Percentiles rank a stretch among this genome's conserved stretches.
These are phyloP conservation scores for Drosophila melanogaster DNA, from an alignment of 1,140 invertebrate genomes.

Conservation along the genomic window DNA sequence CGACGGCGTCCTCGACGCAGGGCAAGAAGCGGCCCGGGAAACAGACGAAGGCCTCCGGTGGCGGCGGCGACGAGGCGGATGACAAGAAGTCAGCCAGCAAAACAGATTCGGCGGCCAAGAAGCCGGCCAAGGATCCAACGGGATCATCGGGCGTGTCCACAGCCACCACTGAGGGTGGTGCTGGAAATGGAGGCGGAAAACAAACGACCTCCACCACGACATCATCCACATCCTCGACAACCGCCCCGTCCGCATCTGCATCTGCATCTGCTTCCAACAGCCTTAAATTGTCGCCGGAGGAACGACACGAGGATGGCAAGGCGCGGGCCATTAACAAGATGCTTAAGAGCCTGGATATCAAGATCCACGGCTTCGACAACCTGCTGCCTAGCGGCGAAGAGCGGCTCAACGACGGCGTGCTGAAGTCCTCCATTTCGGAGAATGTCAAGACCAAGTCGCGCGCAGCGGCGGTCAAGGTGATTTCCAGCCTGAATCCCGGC, in stretches of 20 bases:
- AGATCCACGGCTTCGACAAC: constrained; percentile 83
- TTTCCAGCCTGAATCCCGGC: constrained; percentile 68
- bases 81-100: constrained; percentile 49
- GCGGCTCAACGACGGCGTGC: constrained; percentile 54
- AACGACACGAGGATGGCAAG: constrained; percentile 75
- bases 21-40: constrained; percentile 63
- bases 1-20: constrained; percentile 14
- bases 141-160: not conserved
- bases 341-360: constrained; percentile 83
- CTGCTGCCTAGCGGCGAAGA: constrained; percentile 74
- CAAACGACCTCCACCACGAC: not conserved
- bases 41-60: constrained; percentile 35
- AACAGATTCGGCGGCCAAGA: constrained; percentile 32
- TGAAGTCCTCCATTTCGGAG: constrained; percentile 84
- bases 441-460: constrained; percentile 84
- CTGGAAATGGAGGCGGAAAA: constrained; percentile 2
- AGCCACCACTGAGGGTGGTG: constrained; percentile 14
- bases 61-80: constrained; percentile 43
- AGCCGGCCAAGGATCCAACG: constrained; percentile 28
- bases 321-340: constrained; percentile 82
- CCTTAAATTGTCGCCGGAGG: constrained; percentile 49
- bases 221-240: not conserved
- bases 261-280: constrained; percentile 8
- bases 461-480: constrained; percentile 79
- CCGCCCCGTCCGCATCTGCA: not conserved